Base-by-base conservation (phyloP, 92 coral and sea anemone genomes). In the Zoanthus gigantus region DNA sequence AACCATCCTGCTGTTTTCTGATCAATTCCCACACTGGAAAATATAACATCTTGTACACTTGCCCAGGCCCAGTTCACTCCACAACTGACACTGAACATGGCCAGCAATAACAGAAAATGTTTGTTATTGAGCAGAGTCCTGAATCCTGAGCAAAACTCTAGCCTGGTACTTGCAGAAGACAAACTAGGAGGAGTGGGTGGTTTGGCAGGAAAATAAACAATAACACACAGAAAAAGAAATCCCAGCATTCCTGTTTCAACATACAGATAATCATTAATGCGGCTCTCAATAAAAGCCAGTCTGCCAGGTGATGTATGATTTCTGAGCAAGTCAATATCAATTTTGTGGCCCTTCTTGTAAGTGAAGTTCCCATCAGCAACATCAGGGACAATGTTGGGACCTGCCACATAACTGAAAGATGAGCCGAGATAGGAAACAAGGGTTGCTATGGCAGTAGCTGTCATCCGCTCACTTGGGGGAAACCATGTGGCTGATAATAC, bases 401-500 rank as follows among this genome's bases (percentile, higher is more conserved):
- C 98, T 11, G 91, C 90, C 48, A 97, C 50, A 68, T 95, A 97
- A 63, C 97, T 94, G 34, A 91, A 83, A 7, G 99, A 98, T 0
- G 98, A 92, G 9, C 99, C 99, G 0, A 94, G 88, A 80, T 95
- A 97, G 17, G 97, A 90, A n/a, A 92, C 98, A 52, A 95, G 77
- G 8, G 98, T 94, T 16, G 98, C 96, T 73, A 95, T 92, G 45
- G 99, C 98, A 12, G 99, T 97, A 72, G 99, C 96, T 10, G 98
- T 97, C 94, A 96, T 97, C 7, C 99, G 93, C 87, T 97, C 97
- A 57, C 91, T 88, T 11, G 97, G 97, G 28, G 99, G 99, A 84
- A 97, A 97, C 99, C 99, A 97, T 15, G 98, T 92, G 34, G 99
- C 96, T 1, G 99, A 97, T n/a, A 97, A 90, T n/a, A 95, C 98